A percentile compares a stretch with the other conserved stretches of the same genome.
Evolutionary conservation across 2,113 vertebrate species (phyloP).

Genomic region (Rattus rattus): DNA sequence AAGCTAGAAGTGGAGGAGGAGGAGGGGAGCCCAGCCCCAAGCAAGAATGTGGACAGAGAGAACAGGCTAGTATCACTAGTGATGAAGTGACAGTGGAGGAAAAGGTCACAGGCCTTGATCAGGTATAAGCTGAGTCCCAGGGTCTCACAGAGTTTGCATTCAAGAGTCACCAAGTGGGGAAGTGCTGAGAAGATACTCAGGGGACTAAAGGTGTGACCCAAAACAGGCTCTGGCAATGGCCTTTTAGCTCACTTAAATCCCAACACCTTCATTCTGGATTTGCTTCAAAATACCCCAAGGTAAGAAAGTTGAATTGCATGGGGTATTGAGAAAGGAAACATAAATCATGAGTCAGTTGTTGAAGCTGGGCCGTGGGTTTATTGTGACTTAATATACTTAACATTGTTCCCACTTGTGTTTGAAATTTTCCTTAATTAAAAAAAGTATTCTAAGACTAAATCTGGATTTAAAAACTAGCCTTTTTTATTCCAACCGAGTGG

Average conservation of each 20-base stretch:
- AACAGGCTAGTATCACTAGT: neutral
- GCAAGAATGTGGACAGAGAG: neutral
- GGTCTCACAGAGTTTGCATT: neutral
- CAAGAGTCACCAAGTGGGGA: neutral
- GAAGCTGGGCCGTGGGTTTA: neutral
- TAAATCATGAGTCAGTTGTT: neutral
- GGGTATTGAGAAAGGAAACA: neutral
- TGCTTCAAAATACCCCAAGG: neutral
- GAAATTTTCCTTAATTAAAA: neutral
- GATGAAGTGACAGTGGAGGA: neutral
- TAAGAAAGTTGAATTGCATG: too few relatives aligned
- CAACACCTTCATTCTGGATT: neutral
- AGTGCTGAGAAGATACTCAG: fast-evolving
- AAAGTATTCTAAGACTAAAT: neutral
- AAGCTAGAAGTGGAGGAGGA: neutral
- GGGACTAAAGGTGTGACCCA: neutral
- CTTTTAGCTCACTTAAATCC: neutral
- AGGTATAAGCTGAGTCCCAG: neutral
- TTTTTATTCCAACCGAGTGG: neutral
- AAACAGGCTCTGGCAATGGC: too few relatives aligned
- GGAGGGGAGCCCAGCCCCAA: fast-evolving
- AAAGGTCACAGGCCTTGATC: neutral
- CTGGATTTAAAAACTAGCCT: neutral
- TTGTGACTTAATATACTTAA: neutral
- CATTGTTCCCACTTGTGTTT: neutral